Evolutionary conservation across 2,888 invertebrate species (phyloP).

Genomic region (Lycaena phlaeas): DNA sequence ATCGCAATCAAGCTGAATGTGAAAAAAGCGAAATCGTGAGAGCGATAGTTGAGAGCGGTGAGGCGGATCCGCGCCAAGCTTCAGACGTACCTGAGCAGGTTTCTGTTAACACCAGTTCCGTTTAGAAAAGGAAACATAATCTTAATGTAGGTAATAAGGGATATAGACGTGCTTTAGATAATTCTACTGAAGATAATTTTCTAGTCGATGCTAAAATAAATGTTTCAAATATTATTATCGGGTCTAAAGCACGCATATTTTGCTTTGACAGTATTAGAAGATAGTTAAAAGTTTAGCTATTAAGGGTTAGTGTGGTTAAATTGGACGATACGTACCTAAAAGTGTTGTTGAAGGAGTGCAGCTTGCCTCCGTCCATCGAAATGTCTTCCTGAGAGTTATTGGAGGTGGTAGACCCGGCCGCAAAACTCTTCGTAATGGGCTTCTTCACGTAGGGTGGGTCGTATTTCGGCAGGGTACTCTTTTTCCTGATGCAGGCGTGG

Average conservation of each 20-base stretch:
- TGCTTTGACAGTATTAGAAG: slow-evolving; percentile 4
- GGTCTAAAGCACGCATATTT: slow-evolving; percentile 18
- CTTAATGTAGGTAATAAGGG: slow-evolving; percentile 34
- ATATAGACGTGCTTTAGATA: slow-evolving; percentile 18
- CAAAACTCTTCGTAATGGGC: slow-evolving; percentile 82
- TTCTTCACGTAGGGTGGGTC: slow-evolving; percentile 91
- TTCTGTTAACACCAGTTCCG: slow-evolving; percentile 67
- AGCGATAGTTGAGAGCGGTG: slow-evolving; percentile 42
- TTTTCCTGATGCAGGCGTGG: slow-evolving; percentile 81
- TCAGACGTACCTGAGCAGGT: slow-evolving; percentile 66
- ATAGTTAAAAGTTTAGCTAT: too few relatives aligned
- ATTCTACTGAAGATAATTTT: slow-evolving; percentile 12
- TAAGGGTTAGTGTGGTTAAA: slow-evolving; percentile 1
- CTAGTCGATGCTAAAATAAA: slow-evolving; percentile 6
- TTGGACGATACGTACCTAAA: slow-evolving; percentile 78
- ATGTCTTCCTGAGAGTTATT: slow-evolving; percentile 87
- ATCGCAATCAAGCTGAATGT: slow-evolving; percentile 40
- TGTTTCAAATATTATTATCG: slow-evolving; percentile 1
- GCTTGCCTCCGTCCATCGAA: slow-evolving; percentile 86
- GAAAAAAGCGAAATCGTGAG: slow-evolving; percentile 51
- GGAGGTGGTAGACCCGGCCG: slow-evolving; percentile 74
- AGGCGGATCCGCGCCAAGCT: slow-evolving; percentile 51
- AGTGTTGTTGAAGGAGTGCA: slow-evolving; percentile 84
- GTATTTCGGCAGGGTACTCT: slow-evolving; percentile 90
- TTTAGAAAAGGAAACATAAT: slow-evolving; percentile 54